Percentiles rank a stretch among this genome's conserved stretches.
phyloP scores from a whole-genome alignment of 2,888 invertebrate species.

The Dexiosoma caninum region DNA sequence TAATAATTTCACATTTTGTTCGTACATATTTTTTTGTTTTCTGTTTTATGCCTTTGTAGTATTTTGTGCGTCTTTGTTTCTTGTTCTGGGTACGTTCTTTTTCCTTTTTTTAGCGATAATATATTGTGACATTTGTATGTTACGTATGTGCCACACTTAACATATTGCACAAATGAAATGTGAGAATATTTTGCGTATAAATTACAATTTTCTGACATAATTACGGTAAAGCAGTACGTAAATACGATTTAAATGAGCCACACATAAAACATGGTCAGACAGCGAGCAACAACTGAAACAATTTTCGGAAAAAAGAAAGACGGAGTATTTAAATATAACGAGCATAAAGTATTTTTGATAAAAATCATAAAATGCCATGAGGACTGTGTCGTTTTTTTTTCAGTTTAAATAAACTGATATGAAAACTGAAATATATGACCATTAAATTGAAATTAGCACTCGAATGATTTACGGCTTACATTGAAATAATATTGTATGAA shows the following conservation, averaged over 20 bases:
- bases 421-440: conserved; percentile 39
- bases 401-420: conserved; percentile 27
- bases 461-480: conserved; percentile 44
- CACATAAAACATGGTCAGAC: conserved; percentile 53
- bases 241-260: conserved; percentile 64
- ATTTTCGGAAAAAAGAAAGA: background rate
- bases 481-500: conserved; percentile 14
- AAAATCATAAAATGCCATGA: conserved; percentile 61
- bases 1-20: conserved; percentile 9
- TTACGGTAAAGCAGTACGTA: conserved; percentile 65
- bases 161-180: conserved; percentile 63
- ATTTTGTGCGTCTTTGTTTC: conserved; percentile 17
- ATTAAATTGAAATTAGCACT: conserved; percentile 56
- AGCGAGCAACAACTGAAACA: conserved; percentile 11
- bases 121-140: conserved; percentile 67
- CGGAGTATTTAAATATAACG: conserved; percentile 50
- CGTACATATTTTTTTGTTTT: background rate
- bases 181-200: conserved; percentile 66
- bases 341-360: conserved; percentile 60
- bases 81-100: background rate
- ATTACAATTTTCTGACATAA: conserved; percentile 68
- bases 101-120: conserved; percentile 53
- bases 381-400: conserved; percentile 41
- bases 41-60: background rate
- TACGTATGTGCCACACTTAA: conserved; percentile 54